Conservation (phyloP, 2,888 invertebrate genomes). For the Sylvicola cinctus region DNA sequence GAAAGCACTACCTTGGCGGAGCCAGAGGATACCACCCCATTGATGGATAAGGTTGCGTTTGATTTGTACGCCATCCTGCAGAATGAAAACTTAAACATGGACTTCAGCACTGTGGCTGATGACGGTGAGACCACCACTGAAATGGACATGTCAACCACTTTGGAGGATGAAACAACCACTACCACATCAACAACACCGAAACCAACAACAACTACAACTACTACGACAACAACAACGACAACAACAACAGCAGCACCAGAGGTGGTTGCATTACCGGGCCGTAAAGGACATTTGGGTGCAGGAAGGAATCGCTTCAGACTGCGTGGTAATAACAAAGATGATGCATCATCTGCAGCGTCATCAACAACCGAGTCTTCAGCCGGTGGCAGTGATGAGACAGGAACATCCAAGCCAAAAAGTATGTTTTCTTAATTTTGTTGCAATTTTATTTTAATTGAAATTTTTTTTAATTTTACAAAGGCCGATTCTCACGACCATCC, state of each 20-base stretch:
- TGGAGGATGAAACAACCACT: constrained; percentile 18
- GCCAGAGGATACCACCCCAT: constrained; percentile 1
- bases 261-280: constrained; percentile 10
- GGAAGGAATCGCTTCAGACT: constrained; percentile 6
- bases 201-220: constrained; percentile 27
- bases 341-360: not conserved
- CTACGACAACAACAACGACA: constrained; percentile 25
- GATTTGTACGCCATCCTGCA: constrained; percentile 64
- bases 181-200: constrained; percentile 27
- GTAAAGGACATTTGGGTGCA: constrained; percentile 2
- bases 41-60: constrained; percentile 61
- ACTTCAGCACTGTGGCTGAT: constrained; percentile 19
- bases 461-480: constrained; percentile 9
- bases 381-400: not conserved
- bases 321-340: constrained; percentile 1
- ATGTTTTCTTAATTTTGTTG: too few relatives aligned
- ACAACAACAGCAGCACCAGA: constrained; percentile 20
- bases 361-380: constrained; percentile 2
- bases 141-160: constrained; percentile 4
- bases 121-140: constrained; percentile 18
- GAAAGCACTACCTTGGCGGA: too few relatives aligned
- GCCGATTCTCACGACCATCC: constrained; percentile 23
- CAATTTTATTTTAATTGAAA: not conserved
- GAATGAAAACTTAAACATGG: constrained; percentile 37
- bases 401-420: constrained; percentile 2